Base-by-base conservation (phyloP, 2,888 invertebrate species). In the Biston stratarius region DNA sequence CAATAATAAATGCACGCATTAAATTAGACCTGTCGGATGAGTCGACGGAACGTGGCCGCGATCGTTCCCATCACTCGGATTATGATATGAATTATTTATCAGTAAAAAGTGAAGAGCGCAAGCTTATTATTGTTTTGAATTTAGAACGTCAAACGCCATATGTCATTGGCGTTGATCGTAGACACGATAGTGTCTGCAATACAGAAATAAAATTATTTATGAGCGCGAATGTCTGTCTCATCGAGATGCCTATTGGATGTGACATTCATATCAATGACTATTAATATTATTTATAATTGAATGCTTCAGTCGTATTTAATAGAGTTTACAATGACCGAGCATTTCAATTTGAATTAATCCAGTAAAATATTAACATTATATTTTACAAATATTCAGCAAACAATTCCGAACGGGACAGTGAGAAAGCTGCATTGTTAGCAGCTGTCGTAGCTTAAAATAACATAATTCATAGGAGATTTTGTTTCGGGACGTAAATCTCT, bases 1-100 rank as follows among this genome's bases (percentile, higher is more conserved):
- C 90, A 92, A 92, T 94, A 92, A 92, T 93, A 94, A 94, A 94
- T 92, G 93, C 92, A 89, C 88, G 93, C 89, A 94, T 94, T 94
- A 93, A 92, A 90, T 92, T 91, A 91, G 89, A 90, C 88, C 91
- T 88, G 92, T 91, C 91, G 88, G 90, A 91, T 91, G 93, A 92
- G 90, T 92, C 90, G 91, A 83, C 90, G 87, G 89, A 88, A 90
- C 86, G 87, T 76, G 77, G 83, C 72, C 77, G 86, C 83, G 83
- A 88, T 87, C 88, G 86, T 87, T 88, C 83, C 90, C 89, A 91
- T 92, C 92, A 89, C 85, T 88, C 83, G 90, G 92, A 93, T 92
- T 94, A 94, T 90, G 86, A 91, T 91, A 93, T 93, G 92, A 93
- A 93, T 94, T 89, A 93, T 93, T 91, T 93, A 94, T 92, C 83